phyloP scores from a whole-genome alignment of 2,888 invertebrate genomes.

The Drosophila borborema region DNA sequence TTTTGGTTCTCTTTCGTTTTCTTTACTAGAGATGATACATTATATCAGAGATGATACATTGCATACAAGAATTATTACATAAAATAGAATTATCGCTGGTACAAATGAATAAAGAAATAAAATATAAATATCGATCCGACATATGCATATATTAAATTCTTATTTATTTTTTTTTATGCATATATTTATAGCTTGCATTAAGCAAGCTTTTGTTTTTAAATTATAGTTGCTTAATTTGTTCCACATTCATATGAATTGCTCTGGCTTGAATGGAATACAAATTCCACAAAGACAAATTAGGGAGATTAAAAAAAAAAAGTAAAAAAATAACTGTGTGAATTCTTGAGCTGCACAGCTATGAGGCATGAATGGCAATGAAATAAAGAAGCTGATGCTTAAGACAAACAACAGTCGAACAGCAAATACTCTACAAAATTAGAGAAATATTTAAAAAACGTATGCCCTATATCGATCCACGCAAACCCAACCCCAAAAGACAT shows the following conservation, averaged over 20 bases:
- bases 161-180: too few species aligned
- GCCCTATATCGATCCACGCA: too few species aligned
- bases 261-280: constrained; percentile 8
- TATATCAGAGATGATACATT: too few species aligned
- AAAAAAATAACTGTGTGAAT: constrained; percentile 23
- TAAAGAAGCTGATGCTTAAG: not conserved
- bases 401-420: not conserved
- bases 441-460: too few species aligned
- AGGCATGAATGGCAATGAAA: not conserved
- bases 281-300: constrained; percentile 17
- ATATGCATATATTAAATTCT: too few species aligned
- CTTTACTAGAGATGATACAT: too few species aligned
- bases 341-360: not conserved
- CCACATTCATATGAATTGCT: constrained; percentile 9
- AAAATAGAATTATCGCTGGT: too few species aligned
- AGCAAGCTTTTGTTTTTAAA: not conserved
- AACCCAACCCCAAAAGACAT: too few species aligned
- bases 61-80: too few species aligned
- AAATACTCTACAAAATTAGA: not conserved
- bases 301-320: constrained; percentile 39
- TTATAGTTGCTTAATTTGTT: not conserved
- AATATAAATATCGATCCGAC: too few species aligned
- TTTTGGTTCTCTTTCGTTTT: too few species aligned
- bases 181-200: not conserved
- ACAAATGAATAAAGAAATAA: too few species aligned